phyloP scores from a whole-genome alignment of 2,888 invertebrate species.

The Zaprionus bogoriensis region DNA sequence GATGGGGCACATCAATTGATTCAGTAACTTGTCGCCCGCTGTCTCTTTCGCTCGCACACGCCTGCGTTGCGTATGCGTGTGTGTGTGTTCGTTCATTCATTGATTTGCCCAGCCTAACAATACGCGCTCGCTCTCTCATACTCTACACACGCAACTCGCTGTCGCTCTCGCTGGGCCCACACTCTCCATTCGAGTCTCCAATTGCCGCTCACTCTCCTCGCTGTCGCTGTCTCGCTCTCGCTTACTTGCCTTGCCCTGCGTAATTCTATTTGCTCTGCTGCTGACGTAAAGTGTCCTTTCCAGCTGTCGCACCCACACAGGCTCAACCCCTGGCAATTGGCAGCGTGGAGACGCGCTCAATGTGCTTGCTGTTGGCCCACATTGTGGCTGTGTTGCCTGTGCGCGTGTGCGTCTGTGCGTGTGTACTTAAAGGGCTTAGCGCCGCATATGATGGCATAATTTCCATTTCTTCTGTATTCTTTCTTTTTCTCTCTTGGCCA shows the following conservation, averaged over 20 bases:
- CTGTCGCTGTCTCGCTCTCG: neutral
- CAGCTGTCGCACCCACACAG: slow-evolving; percentile 38
- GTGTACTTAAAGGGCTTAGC: slow-evolving; percentile 59
- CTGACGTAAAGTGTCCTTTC: slow-evolving; percentile 74
- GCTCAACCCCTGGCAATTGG: neutral
- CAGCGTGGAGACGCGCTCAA: slow-evolving; percentile 52
- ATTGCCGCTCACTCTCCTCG: slow-evolving; percentile 3
- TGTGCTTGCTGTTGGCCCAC: slow-evolving; percentile 58
- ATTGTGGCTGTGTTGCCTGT: slow-evolving; percentile 32
- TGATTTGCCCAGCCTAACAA: slow-evolving; percentile 50
- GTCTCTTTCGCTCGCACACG: slow-evolving; percentile 34
- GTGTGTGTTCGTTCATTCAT: slow-evolving; percentile 56
- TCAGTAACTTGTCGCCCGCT: slow-evolving; percentile 42
- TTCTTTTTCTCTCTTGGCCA: slow-evolving; percentile 3
- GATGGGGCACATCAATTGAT: slow-evolving; percentile 55
- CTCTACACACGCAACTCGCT: slow-evolving; percentile 17
- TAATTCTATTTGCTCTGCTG: slow-evolving; percentile 58
- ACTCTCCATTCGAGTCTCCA: slow-evolving; percentile 4
- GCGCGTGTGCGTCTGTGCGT: slow-evolving; percentile 1
- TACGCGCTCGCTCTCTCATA: slow-evolving; percentile 10
- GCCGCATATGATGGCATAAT: slow-evolving; percentile 61
- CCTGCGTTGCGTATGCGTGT: slow-evolving; percentile 19
- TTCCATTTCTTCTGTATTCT: slow-evolving; percentile 35
- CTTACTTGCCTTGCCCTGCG: slow-evolving; percentile 22
- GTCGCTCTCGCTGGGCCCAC: too few species aligned